Conservation (phyloP, 2,888 invertebrate genomes). For the Zhengitettix transpicula region DNA sequence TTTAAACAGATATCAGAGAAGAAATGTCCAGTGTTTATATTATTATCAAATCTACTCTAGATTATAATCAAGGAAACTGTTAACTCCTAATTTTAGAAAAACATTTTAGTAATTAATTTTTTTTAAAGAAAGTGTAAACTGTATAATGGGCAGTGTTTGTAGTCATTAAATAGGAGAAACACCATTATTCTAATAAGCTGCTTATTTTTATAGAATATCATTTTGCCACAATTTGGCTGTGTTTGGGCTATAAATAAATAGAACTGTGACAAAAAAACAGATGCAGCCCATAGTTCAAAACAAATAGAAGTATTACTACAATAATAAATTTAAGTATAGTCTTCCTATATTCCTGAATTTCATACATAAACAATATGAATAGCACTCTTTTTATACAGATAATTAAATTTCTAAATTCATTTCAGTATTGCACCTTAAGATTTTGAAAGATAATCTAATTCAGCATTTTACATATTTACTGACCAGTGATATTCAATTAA, state of each 20-base stretch:
- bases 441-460: no score
- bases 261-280: slow-evolving; percentile 4
- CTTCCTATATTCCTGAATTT: slow-evolving; percentile 9
- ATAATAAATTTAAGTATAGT: slow-evolving; percentile 10
- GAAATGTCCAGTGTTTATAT: neutral
- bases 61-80: slow-evolving; percentile 5
- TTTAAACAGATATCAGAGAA: neutral
- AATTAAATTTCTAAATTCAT: neutral
- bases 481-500: neutral
- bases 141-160: slow-evolving; percentile 9
- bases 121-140: slow-evolving; percentile 9
- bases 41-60: neutral
- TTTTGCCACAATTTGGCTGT: slow-evolving; percentile 15
- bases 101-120: slow-evolving; percentile 12
- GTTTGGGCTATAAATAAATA: slow-evolving; percentile 11
- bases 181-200: slow-evolving; percentile 11
- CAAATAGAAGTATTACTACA: slow-evolving; percentile 5
- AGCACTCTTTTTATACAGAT: neutral
- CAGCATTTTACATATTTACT: neutral
- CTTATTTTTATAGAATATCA: slow-evolving; percentile 15
- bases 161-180: slow-evolving; percentile 8
- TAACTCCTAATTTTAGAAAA: slow-evolving; percentile 13
- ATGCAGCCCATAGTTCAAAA: slow-evolving; percentile 9
- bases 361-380: neutral
- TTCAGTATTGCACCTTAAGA: no score